Base-by-base conservation (phyloP, 2,888 invertebrate species). In the Melanophora roralis region DNA sequence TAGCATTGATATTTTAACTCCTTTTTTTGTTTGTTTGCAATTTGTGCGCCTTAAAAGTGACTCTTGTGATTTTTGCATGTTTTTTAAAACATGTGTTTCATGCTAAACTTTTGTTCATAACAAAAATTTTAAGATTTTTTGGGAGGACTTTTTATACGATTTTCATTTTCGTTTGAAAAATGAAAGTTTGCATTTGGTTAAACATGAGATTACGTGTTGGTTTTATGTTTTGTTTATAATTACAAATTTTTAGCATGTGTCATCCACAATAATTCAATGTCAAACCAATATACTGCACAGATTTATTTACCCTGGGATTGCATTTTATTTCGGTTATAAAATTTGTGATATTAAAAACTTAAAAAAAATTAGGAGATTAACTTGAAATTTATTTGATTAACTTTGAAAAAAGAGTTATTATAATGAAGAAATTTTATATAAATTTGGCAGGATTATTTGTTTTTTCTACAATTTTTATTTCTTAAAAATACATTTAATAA, bases 131-230 rank as follows among this genome's bases (percentile, higher is more conserved):
- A 27, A 51, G 59, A 36, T 47, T 53, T 53, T 69, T 69, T 23
- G 0, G 12, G 23, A n/a, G 36, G 21, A 19, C 40, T 67, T 43
- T 64, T 59, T 43, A 23, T 16, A 19, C 14, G 55, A 47, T 57
- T 73, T 78, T 78, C 78, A 34, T 60, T 78, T 78, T 78, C 78
- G 68, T 78, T 78, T 73, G 62, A 55, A 73, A 77, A 77, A 59
- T 68, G 78, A 78, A 78, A 78, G 78, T 78, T 68, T 68, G 19
- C 21, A 36, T 11, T 78, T 67, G 67, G 49, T 78, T 34, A 32
- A 64, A 71, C 65, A 65, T 69, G 16, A 6, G 69, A 60, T 74
- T 79, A 74, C 78, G 69, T 79, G 74, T 78, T 78, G 69, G 57
- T 69, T 78, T 73, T 73, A 59, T 74, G 59, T 69, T 74, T 64